phyloP scores from a whole-genome alignment of 2,797 vertebrate genomes.

The Melanogrammus aeglefinus region DNA sequence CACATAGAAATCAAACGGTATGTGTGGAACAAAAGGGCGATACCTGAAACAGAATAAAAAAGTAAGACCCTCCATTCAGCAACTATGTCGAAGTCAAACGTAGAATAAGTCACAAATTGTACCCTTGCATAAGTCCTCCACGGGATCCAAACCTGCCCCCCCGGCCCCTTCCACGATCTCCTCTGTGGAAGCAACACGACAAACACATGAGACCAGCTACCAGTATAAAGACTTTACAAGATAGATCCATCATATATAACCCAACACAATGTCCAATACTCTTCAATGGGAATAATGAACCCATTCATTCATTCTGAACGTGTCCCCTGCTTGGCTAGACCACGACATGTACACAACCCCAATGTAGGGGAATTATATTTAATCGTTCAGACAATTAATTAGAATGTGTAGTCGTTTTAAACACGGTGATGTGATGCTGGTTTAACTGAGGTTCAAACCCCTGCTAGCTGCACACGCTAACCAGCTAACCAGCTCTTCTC shows the following conservation, averaged over 20 bases:
- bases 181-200: conserved; percentile 70
- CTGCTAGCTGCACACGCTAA: not conserved
- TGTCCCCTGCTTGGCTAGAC: not conserved
- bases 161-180: conserved; percentile 90
- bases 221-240: not conserved
- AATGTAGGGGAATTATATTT: not conserved
- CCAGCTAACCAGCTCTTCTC: not conserved
- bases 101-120: conserved; percentile 45
- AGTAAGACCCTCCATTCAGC: not conserved
- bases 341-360: not conserved
- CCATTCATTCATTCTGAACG: not conserved
- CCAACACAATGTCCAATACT: not conserved
- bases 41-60: conserved; percentile 74
- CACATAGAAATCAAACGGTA: conserved; percentile 96
- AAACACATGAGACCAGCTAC: not conserved
- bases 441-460: not conserved
- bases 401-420: not conserved
- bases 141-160: conserved; percentile 92
- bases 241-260: not conserved
- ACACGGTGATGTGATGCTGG: not conserved
- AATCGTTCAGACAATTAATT: not conserved
- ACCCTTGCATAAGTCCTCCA: conserved; percentile 88
- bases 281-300: no score
- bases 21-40: conserved; percentile 95
- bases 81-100: not conserved